A percentile compares a stretch with the other conserved stretches of the same genome.
Conservation (phyloP, 2,888 invertebrate species). For the Lypha dubia region DNA sequence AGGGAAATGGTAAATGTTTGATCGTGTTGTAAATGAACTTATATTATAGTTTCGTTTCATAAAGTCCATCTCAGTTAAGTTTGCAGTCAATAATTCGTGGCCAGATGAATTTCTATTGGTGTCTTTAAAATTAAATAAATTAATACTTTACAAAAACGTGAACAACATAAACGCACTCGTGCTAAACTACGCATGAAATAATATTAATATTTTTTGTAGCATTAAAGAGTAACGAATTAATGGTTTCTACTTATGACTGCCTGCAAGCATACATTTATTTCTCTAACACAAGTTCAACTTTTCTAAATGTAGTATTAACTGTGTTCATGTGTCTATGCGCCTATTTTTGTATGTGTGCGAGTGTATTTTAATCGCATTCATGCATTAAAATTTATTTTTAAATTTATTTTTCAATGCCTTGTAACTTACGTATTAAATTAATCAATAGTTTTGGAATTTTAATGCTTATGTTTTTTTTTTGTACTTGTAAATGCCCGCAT, state of each 20-base stretch:
- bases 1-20: constrained; percentile 25
- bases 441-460: constrained; percentile 33
- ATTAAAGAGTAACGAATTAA: constrained; percentile 28
- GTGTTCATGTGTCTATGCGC: too few relatives aligned
- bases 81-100: constrained; percentile 1
- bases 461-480: background rate
- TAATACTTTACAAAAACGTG: constrained; percentile 28
- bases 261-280: constrained; percentile 9
- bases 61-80: background rate
- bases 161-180: constrained; percentile 29
- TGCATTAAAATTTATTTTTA: constrained; percentile 30
- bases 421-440: constrained; percentile 49
- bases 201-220: constrained; percentile 18
- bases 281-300: constrained; percentile 17
- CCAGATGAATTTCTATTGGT: constrained; percentile 13
- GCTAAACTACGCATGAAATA: constrained; percentile 60
- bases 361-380: constrained; percentile 40
- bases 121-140: constrained; percentile 49
- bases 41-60: constrained; percentile 1
- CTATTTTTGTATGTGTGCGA: background rate
- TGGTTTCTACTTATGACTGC: constrained; percentile 2
- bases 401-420: constrained; percentile 37
- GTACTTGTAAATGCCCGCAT: background rate
- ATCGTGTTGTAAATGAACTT: background rate
- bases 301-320: too few relatives aligned